These are phyloP conservation scores for Neosalanx taihuensis DNA, from an alignment of 2,797 vertebrate genomes.

Conservation along the genomic window DNA sequence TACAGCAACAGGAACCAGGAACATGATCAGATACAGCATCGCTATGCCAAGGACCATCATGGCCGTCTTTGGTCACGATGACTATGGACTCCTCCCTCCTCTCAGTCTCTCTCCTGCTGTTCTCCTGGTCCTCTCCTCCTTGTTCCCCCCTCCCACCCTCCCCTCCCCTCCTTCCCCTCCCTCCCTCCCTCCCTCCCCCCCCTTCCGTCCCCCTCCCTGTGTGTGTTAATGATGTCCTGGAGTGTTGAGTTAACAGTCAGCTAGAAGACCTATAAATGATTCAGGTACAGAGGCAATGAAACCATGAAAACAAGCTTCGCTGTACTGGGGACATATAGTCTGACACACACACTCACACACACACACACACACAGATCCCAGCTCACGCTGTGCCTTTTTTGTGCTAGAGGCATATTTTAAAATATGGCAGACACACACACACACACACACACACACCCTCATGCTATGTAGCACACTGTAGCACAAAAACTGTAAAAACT, in stretches of 20 bases:
- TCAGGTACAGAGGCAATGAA: conserved; percentile 35
- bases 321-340: background rate
- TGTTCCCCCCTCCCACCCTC: conserved; percentile 1
- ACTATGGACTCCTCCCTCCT: background rate
- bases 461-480: background rate
- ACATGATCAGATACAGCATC: too few species aligned
- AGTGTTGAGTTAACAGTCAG: conserved; percentile 50
- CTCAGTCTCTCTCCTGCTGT: background rate
- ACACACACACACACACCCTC: background rate
- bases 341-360: background rate
- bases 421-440: background rate
- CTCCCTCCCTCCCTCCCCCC: too few species aligned
- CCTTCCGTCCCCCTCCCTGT: background rate
- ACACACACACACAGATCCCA: background rate
- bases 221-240: too few species aligned
- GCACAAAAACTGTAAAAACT: too few species aligned
- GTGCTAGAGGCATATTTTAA: background rate
- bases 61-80: too few species aligned
- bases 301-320: conserved; percentile 6
- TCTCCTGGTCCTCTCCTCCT: background rate
- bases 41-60: too few species aligned
- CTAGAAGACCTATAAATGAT: conserved; percentile 57
- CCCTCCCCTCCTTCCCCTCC: too few species aligned
- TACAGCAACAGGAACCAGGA: too few species aligned
- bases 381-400: background rate